A percentile compares a stretch with the other conserved stretches of the same genome.
Conservation (phyloP, 2,113 vertebrate genomes). For the Dasyornis broadbenti region DNA sequence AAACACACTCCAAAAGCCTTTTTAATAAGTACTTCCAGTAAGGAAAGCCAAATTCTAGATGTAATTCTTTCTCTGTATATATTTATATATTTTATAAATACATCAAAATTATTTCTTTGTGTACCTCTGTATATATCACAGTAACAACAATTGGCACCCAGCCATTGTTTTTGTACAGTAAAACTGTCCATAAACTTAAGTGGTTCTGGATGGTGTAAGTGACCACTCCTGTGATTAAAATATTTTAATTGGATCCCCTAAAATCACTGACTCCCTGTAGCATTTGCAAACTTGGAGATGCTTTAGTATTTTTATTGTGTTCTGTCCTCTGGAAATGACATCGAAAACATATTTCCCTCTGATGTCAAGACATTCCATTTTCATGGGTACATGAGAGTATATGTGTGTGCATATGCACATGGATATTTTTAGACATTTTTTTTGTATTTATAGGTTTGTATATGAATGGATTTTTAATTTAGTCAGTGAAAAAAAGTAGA, state of each 20-base stretch:
- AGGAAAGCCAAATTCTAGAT: not conserved
- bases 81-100: not conserved
- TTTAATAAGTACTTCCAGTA: not conserved
- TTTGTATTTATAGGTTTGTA: not conserved
- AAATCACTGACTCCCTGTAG: not conserved
- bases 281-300: not conserved
- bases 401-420: accelerated
- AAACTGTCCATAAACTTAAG: not conserved
- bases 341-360: not conserved
- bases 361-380: not conserved
- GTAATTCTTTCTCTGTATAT: not conserved
- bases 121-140: not conserved
- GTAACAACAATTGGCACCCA: not conserved
- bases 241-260: not conserved
- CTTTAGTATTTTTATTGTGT: not conserved
- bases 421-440: not conserved
- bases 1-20: not conserved
- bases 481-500: not conserved
- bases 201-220: not conserved
- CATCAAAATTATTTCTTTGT: not conserved
- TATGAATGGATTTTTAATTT: not conserved
- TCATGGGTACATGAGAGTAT: not conserved
- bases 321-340: not conserved
- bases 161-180: not conserved
- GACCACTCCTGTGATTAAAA: not conserved